A percentile compares a stretch with the other conserved stretches of the same genome.
phyloP scores from a whole-genome alignment of 2,888 invertebrate genomes.

The Girardia tigrina region DNA sequence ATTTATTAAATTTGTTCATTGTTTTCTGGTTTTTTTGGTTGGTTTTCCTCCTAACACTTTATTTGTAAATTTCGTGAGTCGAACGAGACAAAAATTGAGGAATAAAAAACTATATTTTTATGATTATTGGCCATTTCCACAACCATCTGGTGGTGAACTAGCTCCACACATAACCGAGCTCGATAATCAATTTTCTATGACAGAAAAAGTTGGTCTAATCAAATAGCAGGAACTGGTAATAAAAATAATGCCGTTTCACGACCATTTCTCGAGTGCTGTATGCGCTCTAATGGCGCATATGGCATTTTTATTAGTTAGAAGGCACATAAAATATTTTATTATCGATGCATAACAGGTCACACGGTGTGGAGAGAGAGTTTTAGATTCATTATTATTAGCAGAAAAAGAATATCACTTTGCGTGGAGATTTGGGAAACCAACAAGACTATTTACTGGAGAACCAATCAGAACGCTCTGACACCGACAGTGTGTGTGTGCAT shows the following conservation, averaged over 20 bases:
- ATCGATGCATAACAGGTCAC: slow-evolving; percentile 20
- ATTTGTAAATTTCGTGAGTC: slow-evolving; percentile 18
- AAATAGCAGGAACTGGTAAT: slow-evolving; percentile 23
- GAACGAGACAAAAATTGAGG: slow-evolving; percentile 2
- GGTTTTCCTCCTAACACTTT: not conserved
- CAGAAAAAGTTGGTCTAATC: slow-evolving; percentile 23
- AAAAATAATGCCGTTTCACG: slow-evolving; percentile 23
- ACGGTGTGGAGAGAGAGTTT: slow-evolving; percentile 23
- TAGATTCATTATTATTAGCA: slow-evolving; percentile 18
- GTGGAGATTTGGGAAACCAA: not conserved
- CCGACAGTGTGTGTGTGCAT: not conserved
- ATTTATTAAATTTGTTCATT: not conserved
- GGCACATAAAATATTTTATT: slow-evolving; percentile 23
- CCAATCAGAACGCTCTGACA: not conserved
- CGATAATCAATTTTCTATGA: slow-evolving; percentile 23
- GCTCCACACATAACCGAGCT: not conserved
- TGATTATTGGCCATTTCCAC: slow-evolving; percentile 8
- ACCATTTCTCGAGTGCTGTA: slow-evolving; percentile 19
- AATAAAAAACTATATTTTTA: slow-evolving; percentile 12
- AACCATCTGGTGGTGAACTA: slow-evolving; percentile 18
- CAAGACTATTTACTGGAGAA: not conserved
- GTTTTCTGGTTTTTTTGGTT: not conserved
- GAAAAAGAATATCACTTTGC: slow-evolving; percentile 7
- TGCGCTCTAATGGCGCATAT: slow-evolving; percentile 23
- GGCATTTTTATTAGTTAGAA: slow-evolving; percentile 23